Percentiles rank a stretch among this genome's conserved stretches.
Evolutionary conservation across 1,140 invertebrate genomes (phyloP).

Genomic region (Condylostylus longicornis): DNA sequence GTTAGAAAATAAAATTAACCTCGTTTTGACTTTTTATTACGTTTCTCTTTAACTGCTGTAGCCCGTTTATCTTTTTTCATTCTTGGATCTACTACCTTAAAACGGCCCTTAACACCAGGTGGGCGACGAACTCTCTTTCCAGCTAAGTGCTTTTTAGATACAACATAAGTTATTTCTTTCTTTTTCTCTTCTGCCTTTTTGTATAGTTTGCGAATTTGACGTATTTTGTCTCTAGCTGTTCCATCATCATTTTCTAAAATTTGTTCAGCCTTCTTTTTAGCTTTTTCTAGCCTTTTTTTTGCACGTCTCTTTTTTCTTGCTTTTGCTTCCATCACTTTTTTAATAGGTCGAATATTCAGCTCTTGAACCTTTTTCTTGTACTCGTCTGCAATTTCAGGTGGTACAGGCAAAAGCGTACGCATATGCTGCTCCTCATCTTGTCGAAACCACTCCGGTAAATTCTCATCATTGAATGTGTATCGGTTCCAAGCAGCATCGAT

Average conservation of each 20-base stretch:
- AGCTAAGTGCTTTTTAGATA: conserved; percentile 76
- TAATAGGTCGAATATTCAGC: conserved; percentile 86
- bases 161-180: conserved; percentile 84
- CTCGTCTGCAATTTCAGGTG: conserved; percentile 57
- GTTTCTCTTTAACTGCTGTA: conserved; percentile 42
- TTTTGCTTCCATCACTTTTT: conserved; percentile 97
- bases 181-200: conserved; percentile 82
- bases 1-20: too few relatives aligned
- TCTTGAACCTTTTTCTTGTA: conserved; percentile 66
- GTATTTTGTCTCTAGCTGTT: conserved; percentile 77
- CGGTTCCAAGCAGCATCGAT: conserved; percentile 83
- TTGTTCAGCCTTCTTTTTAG: conserved; percentile 87
- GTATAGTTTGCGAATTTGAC: conserved; percentile 83
- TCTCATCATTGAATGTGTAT: conserved; percentile 73
- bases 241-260: conserved; percentile 83
- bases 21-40: conserved; percentile 10
- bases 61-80: conserved; percentile 87
- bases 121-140: conserved; percentile 65
- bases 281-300: conserved; percentile 73
- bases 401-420: conserved; percentile 58
- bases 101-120: conserved; percentile 76
- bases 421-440: conserved; percentile 89
- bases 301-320: conserved; percentile 89
- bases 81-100: conserved; percentile 85
- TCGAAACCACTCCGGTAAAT: conserved; percentile 91